These are phyloP conservation scores for Mythimna pallens DNA, from an alignment of 2,888 invertebrate genomes.

Conservation along the genomic window DNA sequence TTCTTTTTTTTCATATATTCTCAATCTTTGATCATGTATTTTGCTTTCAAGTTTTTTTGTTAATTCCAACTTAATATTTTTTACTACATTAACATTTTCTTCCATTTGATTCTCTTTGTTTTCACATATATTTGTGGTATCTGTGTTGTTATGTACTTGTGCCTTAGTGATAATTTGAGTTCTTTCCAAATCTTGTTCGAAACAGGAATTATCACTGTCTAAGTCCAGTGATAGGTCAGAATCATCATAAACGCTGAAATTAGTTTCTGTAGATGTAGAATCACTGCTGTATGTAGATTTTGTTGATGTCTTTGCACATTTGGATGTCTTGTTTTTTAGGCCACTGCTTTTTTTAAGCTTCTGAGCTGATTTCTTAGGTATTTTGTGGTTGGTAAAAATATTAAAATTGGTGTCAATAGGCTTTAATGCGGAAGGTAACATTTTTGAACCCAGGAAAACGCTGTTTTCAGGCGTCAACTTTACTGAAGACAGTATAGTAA, in stretches of 20 bases:
- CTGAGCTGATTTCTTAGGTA: background rate
- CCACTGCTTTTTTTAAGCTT: background rate
- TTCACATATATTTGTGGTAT: background rate
- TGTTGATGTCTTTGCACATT: slow-evolving; percentile 2
- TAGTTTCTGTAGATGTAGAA: slow-evolving; percentile 7
- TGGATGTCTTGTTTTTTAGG: slow-evolving; percentile 11
- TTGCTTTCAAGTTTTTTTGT: background rate
- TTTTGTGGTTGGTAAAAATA: slow-evolving; percentile 12
- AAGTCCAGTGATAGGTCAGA: slow-evolving; percentile 2
- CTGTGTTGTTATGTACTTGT: background rate
- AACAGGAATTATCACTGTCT: slow-evolving; percentile 1
- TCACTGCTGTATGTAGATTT: slow-evolving; percentile 1
- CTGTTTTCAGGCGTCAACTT: too few relatives aligned
- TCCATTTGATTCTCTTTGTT: background rate
- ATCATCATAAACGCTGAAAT: slow-evolving; percentile 12
- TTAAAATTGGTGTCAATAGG: slow-evolving; percentile 12
- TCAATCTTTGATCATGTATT: slow-evolving; percentile 5
- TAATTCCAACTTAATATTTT: background rate
- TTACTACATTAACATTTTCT: background rate
- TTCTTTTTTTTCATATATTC: slow-evolving; percentile 4
- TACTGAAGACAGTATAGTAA: too few relatives aligned
- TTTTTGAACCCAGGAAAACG: slow-evolving; percentile 4
- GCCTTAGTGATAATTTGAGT: background rate
- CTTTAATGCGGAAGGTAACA: slow-evolving; percentile 10
- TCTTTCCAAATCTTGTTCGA: slow-evolving; percentile 4